Conservation (phyloP, 2,113 vertebrate species). For the Zosterops japonicus region DNA sequence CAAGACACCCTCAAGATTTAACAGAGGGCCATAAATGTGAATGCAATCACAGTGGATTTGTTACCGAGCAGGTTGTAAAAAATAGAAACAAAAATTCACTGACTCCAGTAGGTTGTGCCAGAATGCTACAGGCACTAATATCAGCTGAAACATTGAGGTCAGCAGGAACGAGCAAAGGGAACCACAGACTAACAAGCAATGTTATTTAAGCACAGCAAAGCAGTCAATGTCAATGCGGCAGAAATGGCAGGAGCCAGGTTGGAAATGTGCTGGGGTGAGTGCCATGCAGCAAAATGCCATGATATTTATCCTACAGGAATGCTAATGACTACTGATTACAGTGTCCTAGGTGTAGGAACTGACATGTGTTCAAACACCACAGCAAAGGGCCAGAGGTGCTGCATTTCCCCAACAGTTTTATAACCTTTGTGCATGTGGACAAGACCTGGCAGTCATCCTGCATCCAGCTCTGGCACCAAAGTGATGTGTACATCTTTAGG, state of each 20-base stretch:
- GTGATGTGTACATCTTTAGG: neutral
- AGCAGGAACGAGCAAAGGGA: neutral
- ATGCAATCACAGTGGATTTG: neutral
- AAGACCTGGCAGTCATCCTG: neutral
- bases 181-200: neutral
- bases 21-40: neutral
- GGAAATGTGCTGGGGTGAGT: neutral
- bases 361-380: neutral
- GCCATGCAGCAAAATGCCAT: neutral
- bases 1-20: neutral
- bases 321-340: neutral
- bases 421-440: neutral
- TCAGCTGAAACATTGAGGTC: constrained; percentile 41
- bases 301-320: neutral
- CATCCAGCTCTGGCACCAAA: neutral
- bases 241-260: neutral
- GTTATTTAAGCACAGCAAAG: neutral
- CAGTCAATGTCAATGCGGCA: neutral
- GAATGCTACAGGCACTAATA: constrained; percentile 20
- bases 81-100: constrained; percentile 19
- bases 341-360: neutral
- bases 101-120: neutral
- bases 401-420: neutral
- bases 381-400: neutral
- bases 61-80: neutral